Evolutionary conservation across 1,140 invertebrate genomes (phyloP).

Genomic region (Globodera rostochiensis): DNA sequence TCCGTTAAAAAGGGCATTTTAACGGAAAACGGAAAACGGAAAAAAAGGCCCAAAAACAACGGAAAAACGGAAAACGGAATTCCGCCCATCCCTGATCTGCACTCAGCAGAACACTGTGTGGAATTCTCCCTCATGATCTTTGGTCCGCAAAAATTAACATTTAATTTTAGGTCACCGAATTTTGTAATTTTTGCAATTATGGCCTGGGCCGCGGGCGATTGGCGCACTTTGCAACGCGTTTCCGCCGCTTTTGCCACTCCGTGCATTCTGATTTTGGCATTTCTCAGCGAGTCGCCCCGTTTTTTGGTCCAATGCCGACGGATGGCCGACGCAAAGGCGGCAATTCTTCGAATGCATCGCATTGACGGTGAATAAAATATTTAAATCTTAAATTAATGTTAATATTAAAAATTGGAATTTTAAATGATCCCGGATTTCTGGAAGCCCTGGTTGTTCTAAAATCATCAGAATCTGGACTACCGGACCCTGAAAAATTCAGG

Average conservation of each 20-base stretch:
- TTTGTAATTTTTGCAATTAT: conserved; percentile 46
- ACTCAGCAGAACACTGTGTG: conserved; percentile 23
- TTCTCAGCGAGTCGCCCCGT: conserved; percentile 56
- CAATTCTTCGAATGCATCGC: conserved; percentile 32
- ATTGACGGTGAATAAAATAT: conserved; percentile 21
- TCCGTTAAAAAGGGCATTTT: too few relatives aligned
- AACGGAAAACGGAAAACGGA: too few relatives aligned
- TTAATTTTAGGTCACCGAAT: conserved; percentile 19
- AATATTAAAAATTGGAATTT: too few relatives aligned
- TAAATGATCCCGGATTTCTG: too few relatives aligned
- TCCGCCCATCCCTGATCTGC: too few relatives aligned
- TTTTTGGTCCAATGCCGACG: conserved; percentile 56
- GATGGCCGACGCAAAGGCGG: conserved; percentile 54
- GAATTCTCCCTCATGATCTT: too few relatives aligned
- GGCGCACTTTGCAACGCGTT: conserved; percentile 41
- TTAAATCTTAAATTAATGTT: not conserved
- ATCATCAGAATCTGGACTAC: too few relatives aligned
- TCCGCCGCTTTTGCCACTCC: conserved; percentile 45
- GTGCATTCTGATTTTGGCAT: conserved; percentile 38
- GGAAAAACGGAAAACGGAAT: too few relatives aligned
- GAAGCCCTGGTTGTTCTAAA: too few relatives aligned
- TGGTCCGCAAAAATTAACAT: not conserved
- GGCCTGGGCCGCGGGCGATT: conserved; percentile 46
- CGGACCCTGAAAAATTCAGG: too few relatives aligned
- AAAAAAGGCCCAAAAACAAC: too few relatives aligned